A percentile compares a stretch with the other conserved stretches of the same genome.
Conservation (phyloP, 1,140 invertebrate species). For the Leptoteleia sp. region DNA sequence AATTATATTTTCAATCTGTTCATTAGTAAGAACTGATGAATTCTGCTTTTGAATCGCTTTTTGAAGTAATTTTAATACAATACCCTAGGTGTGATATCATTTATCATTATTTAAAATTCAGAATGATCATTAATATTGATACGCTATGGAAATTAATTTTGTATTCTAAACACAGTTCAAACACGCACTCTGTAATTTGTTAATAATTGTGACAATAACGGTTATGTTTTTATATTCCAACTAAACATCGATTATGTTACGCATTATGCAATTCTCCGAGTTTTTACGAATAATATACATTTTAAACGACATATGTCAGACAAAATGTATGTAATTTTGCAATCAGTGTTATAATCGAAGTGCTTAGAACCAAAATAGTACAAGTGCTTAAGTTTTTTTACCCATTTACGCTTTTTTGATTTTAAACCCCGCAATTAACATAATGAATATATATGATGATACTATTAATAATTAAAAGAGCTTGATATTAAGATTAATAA, state of each 20-base stretch:
- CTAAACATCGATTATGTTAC: neutral
- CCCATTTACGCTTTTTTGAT: too few relatives aligned
- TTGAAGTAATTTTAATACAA: neutral
- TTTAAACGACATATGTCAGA: neutral
- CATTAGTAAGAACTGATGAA: too few relatives aligned
- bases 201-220: neutral
- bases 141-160: too few relatives aligned
- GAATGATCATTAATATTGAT: conserved; percentile 12
- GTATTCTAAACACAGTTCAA: conserved; percentile 6
- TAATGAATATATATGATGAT: too few relatives aligned
- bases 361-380: too few relatives aligned
- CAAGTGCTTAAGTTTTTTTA: too few relatives aligned
- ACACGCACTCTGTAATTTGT: neutral
- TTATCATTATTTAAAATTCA: conserved; percentile 1
- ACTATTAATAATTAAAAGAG: too few relatives aligned
- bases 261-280: neutral
- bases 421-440: too few relatives aligned
- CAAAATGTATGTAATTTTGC: neutral
- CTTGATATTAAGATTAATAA: too few relatives aligned
- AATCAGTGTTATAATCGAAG: conserved; percentile 7
- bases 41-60: too few relatives aligned
- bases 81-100: neutral
- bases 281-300: neutral
- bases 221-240: conserved; percentile 4
- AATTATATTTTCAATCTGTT: too few relatives aligned